Conservation (phyloP, 2,113 vertebrate species). For the Xyliphius kryptos region DNA sequence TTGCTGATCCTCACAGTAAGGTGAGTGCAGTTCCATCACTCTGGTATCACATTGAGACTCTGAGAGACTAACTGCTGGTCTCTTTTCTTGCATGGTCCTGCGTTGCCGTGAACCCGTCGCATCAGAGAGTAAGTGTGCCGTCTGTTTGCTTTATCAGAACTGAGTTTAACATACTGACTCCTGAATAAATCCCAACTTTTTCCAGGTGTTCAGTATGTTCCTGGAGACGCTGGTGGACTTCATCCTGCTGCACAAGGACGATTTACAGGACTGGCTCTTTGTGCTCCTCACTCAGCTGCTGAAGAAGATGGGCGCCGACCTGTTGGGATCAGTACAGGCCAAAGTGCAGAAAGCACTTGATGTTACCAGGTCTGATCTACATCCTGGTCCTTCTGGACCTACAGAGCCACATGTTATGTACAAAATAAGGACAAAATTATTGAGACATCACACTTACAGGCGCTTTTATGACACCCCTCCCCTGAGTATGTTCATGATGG, state of each 20-base stretch:
- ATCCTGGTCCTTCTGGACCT: not conserved
- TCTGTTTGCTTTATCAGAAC: not conserved
- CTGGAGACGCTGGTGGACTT: conserved; percentile 90
- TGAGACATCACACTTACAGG: too few species aligned
- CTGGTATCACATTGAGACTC: too few species aligned
- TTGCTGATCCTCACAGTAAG: conserved; percentile 93
- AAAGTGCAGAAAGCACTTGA: conserved; percentile 90
- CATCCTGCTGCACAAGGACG: conserved; percentile 81
- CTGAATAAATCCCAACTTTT: not conserved
- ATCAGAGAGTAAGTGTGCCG: conserved; percentile 61
- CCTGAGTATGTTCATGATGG: too few species aligned
- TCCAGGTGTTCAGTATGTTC: conserved; percentile 94
- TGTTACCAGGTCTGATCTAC: conserved; percentile 70
- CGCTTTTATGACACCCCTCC: too few species aligned
- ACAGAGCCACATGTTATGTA: too few species aligned
- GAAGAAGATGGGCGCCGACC: conserved; percentile 91
- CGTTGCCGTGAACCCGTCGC: conserved; percentile 40
- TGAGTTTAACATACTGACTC: too few species aligned
- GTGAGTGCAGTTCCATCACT: conserved; percentile 49
- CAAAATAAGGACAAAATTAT: too few species aligned
- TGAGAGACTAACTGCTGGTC: conserved; percentile 38
- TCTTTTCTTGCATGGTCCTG: conserved; percentile 44
- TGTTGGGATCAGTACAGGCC: conserved; percentile 89
- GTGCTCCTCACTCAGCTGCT: conserved; percentile 85
- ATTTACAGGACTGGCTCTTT: conserved; percentile 89